These are phyloP conservation scores for Strigamia maritima DNA, from an alignment of 2,888 invertebrate species.

Conservation along the genomic window DNA sequence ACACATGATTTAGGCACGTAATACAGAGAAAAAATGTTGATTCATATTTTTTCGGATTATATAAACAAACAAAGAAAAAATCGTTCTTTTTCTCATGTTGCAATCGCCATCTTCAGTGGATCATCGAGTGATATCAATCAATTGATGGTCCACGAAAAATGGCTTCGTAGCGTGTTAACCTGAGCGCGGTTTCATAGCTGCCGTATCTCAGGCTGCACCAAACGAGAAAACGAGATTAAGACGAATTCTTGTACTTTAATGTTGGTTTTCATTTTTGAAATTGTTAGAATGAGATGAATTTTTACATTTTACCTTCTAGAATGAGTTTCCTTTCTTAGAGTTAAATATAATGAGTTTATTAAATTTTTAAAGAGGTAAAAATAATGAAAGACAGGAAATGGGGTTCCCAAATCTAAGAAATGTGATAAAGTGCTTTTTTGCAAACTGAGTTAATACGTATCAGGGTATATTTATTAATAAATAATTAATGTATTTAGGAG, in stretches of 20 bases:
- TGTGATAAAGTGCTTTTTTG: conserved; percentile 21
- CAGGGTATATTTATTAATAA: conserved; percentile 16
- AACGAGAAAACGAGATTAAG: background rate
- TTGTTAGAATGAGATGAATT: background rate
- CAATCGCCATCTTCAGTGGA: too few relatives aligned
- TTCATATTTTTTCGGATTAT: background rate
- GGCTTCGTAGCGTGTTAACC: background rate
- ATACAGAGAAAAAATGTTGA: background rate
- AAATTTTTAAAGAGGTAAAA: background rate
- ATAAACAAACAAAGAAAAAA: too few relatives aligned
- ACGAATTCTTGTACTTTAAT: too few relatives aligned
- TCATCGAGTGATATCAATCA: too few relatives aligned
- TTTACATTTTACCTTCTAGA: too few relatives aligned
- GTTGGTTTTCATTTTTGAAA: background rate
- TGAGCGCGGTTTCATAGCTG: background rate
- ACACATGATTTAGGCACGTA: background rate
- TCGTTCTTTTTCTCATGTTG: too few relatives aligned
- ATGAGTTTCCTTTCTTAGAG: background rate
- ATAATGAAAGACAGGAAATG: background rate
- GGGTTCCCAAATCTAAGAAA: background rate
- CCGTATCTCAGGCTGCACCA: background rate
- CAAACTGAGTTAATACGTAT: conserved; percentile 24
- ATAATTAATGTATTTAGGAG: background rate
- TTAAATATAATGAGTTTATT: background rate
- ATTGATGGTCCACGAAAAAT: too few relatives aligned